Conservation (phyloP, 2,113 vertebrate species). For the Proterorhinus semilunaris region DNA sequence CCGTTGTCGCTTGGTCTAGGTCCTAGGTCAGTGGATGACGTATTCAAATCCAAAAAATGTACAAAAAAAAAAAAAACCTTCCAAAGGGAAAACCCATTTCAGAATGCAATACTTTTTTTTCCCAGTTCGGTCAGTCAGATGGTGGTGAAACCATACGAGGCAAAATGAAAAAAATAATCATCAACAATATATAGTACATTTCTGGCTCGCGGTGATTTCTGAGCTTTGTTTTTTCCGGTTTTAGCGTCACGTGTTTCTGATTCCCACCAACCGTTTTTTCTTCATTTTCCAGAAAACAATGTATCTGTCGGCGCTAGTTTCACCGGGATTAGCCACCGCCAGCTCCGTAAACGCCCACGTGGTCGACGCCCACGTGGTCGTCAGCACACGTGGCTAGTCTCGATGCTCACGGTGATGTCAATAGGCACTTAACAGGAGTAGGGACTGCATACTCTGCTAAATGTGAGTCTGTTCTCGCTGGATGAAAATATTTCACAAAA, state of each 20-base stretch:
- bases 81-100: slow-evolving; percentile 71
- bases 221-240: slow-evolving; percentile 30
- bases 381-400: slow-evolving; percentile 16
- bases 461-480: slow-evolving; percentile 49
- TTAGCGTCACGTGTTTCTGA: slow-evolving; percentile 48
- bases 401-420: slow-evolving; percentile 47
- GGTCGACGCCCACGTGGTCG: slow-evolving; percentile 11
- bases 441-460: slow-evolving; percentile 55
- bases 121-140: slow-evolving; percentile 64
- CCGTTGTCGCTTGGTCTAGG: slow-evolving; percentile 63
- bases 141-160: slow-evolving; percentile 57
- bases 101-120: slow-evolving; percentile 76
- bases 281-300: slow-evolving; percentile 34
- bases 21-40: slow-evolving; percentile 46
- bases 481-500: slow-evolving; percentile 62
- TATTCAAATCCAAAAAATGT: slow-evolving; percentile 59
- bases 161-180: slow-evolving; percentile 53
- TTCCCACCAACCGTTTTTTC: slow-evolving; percentile 9
- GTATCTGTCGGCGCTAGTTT: slow-evolving; percentile 26
- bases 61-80: slow-evolving; percentile 48
- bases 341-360: slow-evolving; percentile 6
- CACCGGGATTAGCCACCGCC: slow-evolving; percentile 28
- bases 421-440: slow-evolving; percentile 30
- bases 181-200: slow-evolving; percentile 43
- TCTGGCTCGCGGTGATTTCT: slow-evolving; percentile 18